Base-by-base conservation (phyloP, 1,140 invertebrate genomes). In the Melitaea cinxia region DNA sequence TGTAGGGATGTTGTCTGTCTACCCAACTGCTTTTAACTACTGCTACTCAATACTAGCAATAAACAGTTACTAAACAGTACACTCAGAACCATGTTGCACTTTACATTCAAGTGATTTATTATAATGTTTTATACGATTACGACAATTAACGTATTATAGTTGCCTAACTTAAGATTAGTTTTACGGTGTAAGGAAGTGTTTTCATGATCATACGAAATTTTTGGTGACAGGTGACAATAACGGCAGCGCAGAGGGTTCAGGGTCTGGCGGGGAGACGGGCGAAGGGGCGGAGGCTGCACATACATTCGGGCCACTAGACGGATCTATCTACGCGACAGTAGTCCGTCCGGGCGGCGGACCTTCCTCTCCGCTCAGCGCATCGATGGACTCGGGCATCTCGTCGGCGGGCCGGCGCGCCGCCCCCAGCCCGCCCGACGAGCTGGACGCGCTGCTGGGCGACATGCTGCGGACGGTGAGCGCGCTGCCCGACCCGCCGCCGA, bases 321-420 rank as follows among this genome's bases (percentile, higher is more conserved):
- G 96, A 66, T 97, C 96, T 81, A 94, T 97, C 69, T 97, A 98
- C 93, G 96, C 96, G 47, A 95, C 94, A 7, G 95, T 97, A 65
- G 93, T 94, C 52, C 85, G 91, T 63, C 92, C 81, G 64, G 85
- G 88, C 65, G 91, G 91, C 72, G 91, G 92, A 52, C 92, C 94
- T 37, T 92, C 93, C 63, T 94, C 95, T 62, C 94, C 95, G 68
- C 93, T 96, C 88, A 95, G 95, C 70, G 94, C 95, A 77, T 96
- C 95, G 77, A 96, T 96, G 94, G 96, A 96, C 92, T 96, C 95
- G 64, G 95, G 95, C 67, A 96, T 96, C 70, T 96, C 95, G 73
- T 95, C 95, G 58, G 93, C 94, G 75, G 93, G 92, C 78, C 92
- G 84, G 79, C 92, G 82, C 81, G 89, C 89, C 65, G 89, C 91